Percentiles rank a stretch among this genome's conserved stretches.
Conservation (phyloP, 2,113 vertebrate species). For the Eurypyga helias region DNA sequence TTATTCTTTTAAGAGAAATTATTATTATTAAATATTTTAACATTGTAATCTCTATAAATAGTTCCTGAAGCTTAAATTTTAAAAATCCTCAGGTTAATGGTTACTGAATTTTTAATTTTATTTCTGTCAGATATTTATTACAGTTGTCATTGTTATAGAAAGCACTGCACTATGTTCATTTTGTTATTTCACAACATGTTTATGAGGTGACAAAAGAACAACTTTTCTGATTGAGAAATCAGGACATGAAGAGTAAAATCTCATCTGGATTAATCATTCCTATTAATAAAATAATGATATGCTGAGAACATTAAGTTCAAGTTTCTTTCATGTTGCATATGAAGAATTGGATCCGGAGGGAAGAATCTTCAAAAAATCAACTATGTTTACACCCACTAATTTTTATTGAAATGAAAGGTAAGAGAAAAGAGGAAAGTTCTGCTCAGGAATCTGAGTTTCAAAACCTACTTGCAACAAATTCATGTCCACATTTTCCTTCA, state of each 20-base stretch:
- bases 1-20: not conserved
- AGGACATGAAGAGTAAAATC: not conserved
- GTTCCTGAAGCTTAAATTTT: not conserved
- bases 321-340: not conserved
- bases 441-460: not conserved
- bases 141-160: not conserved
- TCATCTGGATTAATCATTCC: not conserved
- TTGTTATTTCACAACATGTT: not conserved
- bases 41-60: not conserved
- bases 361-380: not conserved
- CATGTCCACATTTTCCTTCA: not conserved
- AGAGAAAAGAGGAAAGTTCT: not conserved
- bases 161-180: not conserved
- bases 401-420: not conserved
- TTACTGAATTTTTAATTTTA: not conserved
- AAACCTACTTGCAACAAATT: not conserved
- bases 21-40: not conserved
- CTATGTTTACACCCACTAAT: not conserved
- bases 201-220: not conserved
- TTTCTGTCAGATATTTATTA: not conserved
- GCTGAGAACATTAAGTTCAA: not conserved
- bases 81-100: not conserved
- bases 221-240: not conserved
- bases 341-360: not conserved
- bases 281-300: not conserved